These are phyloP conservation scores for Aphaenogaster rudis DNA, from an alignment of 1,140 invertebrate genomes.

Conservation along the genomic window DNA sequence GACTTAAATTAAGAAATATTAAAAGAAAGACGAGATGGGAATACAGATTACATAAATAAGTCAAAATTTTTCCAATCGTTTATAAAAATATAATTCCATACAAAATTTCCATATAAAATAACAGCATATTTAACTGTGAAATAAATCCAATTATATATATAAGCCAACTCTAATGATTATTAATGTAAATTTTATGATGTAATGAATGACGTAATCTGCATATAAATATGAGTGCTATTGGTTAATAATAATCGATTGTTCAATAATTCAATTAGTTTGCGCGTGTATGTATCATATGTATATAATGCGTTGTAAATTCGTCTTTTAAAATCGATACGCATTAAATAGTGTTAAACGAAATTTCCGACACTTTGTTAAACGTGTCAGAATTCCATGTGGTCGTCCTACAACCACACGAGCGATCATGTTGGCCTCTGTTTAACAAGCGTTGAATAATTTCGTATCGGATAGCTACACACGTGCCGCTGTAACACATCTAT, in stretches of 20 bases:
- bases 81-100: background rate
- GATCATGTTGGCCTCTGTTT: constrained; percentile 32
- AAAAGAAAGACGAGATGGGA: background rate
- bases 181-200: background rate
- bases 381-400: constrained; percentile 21
- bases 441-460: constrained; percentile 55
- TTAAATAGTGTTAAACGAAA: constrained; percentile 23
- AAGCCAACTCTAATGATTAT: constrained; percentile 4
- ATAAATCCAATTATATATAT: background rate
- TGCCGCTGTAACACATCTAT: constrained; percentile 39
- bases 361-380: constrained; percentile 31
- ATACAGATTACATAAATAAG: background rate
- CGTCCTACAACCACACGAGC: background rate
- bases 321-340: constrained; percentile 8
- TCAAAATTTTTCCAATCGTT: background rate
- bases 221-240: background rate
- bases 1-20: constrained; percentile 11
- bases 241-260: background rate
- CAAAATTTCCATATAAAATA: background rate
- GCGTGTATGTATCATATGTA: background rate
- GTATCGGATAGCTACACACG: constrained; percentile 49
- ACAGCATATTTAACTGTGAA: background rate
- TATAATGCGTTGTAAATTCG: background rate
- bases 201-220: background rate
- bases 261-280: background rate